Evolutionary conservation across 1,140 invertebrate genomes (phyloP).

Genomic region (Gonioctena quinquepunctata): DNA sequence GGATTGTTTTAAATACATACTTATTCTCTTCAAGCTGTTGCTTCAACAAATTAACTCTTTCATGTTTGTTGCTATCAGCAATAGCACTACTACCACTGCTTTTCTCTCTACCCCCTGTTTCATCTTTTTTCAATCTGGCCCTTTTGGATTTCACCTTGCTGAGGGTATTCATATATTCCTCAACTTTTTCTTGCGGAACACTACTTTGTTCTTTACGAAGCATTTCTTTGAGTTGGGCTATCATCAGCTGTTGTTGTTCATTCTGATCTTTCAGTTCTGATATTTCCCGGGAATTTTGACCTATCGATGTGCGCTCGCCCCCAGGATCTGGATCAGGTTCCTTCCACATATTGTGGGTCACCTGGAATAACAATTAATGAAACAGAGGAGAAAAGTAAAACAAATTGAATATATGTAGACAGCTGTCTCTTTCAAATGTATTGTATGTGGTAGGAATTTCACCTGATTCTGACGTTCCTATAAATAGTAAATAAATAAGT

Average conservation of each 20-base stretch:
- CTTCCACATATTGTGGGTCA: slow-evolving; percentile 41
- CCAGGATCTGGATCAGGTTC: slow-evolving; percentile 47
- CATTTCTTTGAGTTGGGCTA: slow-evolving; percentile 54
- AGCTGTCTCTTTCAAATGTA: no score
- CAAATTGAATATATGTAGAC: no score
- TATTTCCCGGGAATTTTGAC: slow-evolving; percentile 25
- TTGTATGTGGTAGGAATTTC: no score
- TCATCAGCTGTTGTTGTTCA: slow-evolving; percentile 51
- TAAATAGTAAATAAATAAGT: no score
- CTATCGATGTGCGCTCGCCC: slow-evolving; percentile 19
- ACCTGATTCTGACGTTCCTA: no score
- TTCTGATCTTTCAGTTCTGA: slow-evolving; percentile 51
- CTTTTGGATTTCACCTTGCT: slow-evolving; percentile 48
- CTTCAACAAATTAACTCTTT: slow-evolving; percentile 58
- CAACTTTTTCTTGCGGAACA: slow-evolving; percentile 52
- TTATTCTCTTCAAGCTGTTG: slow-evolving; percentile 60
- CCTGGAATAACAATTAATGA: background rate
- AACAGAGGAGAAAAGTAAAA: no score
- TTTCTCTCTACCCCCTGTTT: slow-evolving; percentile 15
- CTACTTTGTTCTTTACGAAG: slow-evolving; percentile 52
- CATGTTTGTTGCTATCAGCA: slow-evolving; percentile 52
- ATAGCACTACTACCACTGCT: slow-evolving; percentile 20
- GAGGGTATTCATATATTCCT: slow-evolving; percentile 51
- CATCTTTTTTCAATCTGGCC: slow-evolving; percentile 37
- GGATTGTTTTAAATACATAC: slow-evolving; percentile 32